Conservation (phyloP, 2,888 invertebrate species). For the Melanostoma scalare region DNA sequence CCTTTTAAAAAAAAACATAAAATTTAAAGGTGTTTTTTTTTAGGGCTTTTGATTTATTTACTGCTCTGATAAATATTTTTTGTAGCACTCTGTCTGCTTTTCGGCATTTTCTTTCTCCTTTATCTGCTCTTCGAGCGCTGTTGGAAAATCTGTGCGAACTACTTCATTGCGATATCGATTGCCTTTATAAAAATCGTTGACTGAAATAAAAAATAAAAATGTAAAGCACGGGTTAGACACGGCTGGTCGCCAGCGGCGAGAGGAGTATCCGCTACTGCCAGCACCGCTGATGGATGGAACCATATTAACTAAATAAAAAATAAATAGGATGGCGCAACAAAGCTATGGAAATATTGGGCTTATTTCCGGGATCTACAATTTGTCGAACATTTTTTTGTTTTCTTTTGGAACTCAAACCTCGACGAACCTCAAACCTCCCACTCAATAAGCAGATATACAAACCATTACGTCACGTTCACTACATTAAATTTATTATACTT, state of each 20-base stretch:
- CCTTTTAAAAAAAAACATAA: constrained; percentile 79
- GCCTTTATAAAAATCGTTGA: constrained; percentile 89
- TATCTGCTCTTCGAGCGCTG: constrained; percentile 88
- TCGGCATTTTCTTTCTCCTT: constrained; percentile 87
- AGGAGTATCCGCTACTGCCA: no score
- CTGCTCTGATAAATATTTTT: constrained; percentile 84
- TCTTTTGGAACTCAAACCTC: no score
- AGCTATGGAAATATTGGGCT: no score
- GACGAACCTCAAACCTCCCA: no score
- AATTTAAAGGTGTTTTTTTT: constrained; percentile 4
- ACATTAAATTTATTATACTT: constrained; percentile 77
- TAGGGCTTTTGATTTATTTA: constrained; percentile 79
- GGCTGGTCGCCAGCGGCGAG: not conserved
- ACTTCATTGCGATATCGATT: constrained; percentile 89
- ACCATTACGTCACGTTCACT: no score
- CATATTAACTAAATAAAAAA: no score
- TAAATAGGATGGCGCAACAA: no score
- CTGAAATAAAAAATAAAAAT: constrained; percentile 81
- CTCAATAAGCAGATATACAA: no score
- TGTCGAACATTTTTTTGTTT: no score
- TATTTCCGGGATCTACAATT: no score
- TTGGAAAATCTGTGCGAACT: constrained; percentile 90
- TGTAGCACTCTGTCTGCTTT: constrained; percentile 84
- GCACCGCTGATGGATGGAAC: no score
- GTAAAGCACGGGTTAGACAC: not conserved